phyloP scores from a whole-genome alignment of 2,113 vertebrate species.

The Phylloscopus whistleri region DNA sequence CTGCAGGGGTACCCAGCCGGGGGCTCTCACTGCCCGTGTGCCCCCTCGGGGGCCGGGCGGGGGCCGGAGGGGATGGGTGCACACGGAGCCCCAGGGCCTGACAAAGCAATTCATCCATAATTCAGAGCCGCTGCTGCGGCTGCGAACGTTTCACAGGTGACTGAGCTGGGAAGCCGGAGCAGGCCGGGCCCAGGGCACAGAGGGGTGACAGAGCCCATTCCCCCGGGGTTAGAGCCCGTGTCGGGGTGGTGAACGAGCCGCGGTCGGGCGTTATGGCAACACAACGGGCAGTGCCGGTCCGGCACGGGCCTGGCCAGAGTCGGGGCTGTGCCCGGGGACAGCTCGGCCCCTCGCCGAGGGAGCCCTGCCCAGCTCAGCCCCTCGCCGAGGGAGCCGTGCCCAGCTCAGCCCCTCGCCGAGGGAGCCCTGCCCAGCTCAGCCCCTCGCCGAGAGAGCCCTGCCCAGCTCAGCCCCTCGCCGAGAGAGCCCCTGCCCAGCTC shows the following conservation, averaged over 20 bases:
- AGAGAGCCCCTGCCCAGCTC: no score
- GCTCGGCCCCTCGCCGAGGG: rapidly evolving
- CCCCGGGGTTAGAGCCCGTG: neutral
- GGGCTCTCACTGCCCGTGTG: neutral
- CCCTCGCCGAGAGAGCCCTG: neutral
- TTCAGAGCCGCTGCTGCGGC: neutral
- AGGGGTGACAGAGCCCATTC: neutral
- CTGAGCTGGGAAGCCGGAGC: neutral
- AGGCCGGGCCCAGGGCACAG: rapidly evolving
- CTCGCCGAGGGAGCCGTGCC: no score
- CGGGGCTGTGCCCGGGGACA: rapidly evolving
- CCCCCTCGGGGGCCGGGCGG: rapidly evolving
- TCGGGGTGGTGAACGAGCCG: rapidly evolving
- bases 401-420: no score
- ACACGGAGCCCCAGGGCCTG: rapidly evolving
- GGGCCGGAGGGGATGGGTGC: neutral
- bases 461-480: no score
- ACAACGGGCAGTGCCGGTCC: rapidly evolving
- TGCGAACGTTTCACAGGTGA: neutral
- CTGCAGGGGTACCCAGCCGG: rapidly evolving
- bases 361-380: neutral
- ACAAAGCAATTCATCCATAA: neutral
- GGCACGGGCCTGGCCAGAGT: rapidly evolving
- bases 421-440: neutral
- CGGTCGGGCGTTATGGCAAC: neutral